Evolutionary conservation across 2,113 vertebrate genomes (phyloP).

Genomic region (Pygoscelis adeliae): DNA sequence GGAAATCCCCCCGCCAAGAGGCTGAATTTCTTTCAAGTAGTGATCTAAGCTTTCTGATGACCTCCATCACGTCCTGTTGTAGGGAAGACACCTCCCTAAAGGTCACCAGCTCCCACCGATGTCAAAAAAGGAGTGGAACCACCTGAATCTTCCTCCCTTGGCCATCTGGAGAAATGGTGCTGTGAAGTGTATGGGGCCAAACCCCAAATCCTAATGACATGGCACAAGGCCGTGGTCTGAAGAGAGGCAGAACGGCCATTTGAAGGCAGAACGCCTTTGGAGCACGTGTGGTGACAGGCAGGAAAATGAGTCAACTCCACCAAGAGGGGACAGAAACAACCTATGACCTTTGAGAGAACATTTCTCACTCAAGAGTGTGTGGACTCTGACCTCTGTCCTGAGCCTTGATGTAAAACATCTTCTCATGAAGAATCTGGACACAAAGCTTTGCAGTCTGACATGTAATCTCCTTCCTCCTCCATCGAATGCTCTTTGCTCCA

Average conservation of each 20-base stretch:
- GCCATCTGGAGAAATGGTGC: background rate
- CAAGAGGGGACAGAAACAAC: background rate
- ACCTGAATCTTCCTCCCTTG: background rate
- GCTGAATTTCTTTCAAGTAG: background rate
- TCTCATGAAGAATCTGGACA: background rate
- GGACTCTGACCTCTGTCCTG: background rate
- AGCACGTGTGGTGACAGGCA: background rate
- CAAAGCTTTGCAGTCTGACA: background rate
- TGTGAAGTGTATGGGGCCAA: background rate
- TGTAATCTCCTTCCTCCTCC: background rate
- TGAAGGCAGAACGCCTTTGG: background rate
- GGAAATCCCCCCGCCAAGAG: background rate
- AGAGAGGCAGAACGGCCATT: background rate
- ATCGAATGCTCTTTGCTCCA: background rate
- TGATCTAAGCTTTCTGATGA: background rate
- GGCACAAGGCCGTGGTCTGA: accelerated
- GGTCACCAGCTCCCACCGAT: background rate
- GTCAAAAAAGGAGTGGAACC: background rate
- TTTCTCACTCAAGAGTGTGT: background rate
- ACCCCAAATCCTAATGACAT: background rate
- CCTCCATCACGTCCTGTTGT: background rate
- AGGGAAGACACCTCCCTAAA: background rate
- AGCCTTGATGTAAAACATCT: background rate
- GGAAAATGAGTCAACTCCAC: background rate
- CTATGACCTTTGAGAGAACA: background rate